Conservation (phyloP, 2,888 invertebrate species). For the Iselma pallidipennis region DNA sequence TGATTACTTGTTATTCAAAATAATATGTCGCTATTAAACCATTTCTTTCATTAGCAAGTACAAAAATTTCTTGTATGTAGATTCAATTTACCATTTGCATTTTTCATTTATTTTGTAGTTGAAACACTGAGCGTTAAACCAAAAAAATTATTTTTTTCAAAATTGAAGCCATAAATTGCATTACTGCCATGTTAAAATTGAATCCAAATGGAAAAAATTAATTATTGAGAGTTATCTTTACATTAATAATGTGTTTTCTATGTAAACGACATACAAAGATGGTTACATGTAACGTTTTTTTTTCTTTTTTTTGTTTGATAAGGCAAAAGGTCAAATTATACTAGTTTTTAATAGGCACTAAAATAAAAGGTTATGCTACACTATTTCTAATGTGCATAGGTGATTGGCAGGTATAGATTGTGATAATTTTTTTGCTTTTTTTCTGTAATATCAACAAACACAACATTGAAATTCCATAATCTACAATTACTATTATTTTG, state of each 20-base stretch:
- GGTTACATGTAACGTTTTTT: conserved; percentile 29
- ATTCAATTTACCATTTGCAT: background rate
- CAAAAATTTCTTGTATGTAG: background rate
- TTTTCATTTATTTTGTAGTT: background rate
- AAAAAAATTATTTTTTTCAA: conserved; percentile 14
- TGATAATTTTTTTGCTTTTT: background rate
- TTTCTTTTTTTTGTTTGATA: no score
- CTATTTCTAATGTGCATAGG: conserved; percentile 23
- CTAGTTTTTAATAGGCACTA: conserved; percentile 43
- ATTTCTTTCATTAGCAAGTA: background rate
- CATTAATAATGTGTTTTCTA: conserved; percentile 19
- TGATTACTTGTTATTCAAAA: no score
- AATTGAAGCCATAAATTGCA: conserved; percentile 23
- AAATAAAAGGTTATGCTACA: conserved; percentile 40
- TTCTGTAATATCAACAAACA: conserved; percentile 1
- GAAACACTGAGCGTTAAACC: conserved; percentile 19
- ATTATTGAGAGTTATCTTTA: conserved; percentile 20
- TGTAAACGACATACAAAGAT: conserved; percentile 29
- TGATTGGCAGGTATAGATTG: conserved; percentile 19
- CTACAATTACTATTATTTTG: background rate
- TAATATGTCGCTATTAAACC: background rate
- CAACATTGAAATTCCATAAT: conserved; percentile 2
- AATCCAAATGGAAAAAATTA: conserved; percentile 3
- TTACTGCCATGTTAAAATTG: conserved; percentile 15
- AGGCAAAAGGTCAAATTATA: conserved; percentile 46